These are phyloP conservation scores for Prunella strophiata DNA, from an alignment of 2,797 vertebrate species.

Conservation along the genomic window DNA sequence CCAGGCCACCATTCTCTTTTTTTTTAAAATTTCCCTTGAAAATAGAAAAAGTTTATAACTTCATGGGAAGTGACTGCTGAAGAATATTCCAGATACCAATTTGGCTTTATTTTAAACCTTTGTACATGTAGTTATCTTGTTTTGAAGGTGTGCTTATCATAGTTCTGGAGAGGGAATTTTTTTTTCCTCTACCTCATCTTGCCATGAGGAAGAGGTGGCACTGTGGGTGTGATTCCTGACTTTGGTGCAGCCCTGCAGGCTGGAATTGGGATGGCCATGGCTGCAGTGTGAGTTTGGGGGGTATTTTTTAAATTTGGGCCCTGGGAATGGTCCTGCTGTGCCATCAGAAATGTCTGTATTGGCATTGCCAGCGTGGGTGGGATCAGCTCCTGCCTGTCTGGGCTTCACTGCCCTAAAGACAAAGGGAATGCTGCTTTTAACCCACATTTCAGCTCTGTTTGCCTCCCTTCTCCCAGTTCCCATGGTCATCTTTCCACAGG, in stretches of 20 bases:
- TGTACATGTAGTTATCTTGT: not conserved
- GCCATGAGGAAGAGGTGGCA: not conserved
- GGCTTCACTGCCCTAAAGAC: not conserved
- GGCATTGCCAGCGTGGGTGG: not conserved
- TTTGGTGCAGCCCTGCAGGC: not conserved
- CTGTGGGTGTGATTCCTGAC: not conserved
- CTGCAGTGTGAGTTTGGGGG: not conserved
- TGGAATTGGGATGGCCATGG: not conserved
- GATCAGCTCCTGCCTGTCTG: not conserved
- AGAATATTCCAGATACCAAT: not conserved
- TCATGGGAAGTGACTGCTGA: not conserved
- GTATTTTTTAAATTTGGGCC: fast-evolving
- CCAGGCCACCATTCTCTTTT: not conserved
- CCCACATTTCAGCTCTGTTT: not conserved
- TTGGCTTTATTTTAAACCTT: not conserved
- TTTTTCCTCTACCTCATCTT: not conserved
- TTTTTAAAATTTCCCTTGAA: not conserved
- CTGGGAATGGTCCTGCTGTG: not conserved
- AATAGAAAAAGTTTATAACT: not conserved
- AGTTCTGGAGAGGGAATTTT: not conserved
- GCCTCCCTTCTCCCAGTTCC: not conserved
- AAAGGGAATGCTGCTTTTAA: not conserved
- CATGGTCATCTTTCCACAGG: not conserved
- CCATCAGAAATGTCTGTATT: not conserved
- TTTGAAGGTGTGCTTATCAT: not conserved